Evolutionary conservation across 2,797 vertebrate species (phyloP).

Genomic region (Adrianichthys oophorus): DNA sequence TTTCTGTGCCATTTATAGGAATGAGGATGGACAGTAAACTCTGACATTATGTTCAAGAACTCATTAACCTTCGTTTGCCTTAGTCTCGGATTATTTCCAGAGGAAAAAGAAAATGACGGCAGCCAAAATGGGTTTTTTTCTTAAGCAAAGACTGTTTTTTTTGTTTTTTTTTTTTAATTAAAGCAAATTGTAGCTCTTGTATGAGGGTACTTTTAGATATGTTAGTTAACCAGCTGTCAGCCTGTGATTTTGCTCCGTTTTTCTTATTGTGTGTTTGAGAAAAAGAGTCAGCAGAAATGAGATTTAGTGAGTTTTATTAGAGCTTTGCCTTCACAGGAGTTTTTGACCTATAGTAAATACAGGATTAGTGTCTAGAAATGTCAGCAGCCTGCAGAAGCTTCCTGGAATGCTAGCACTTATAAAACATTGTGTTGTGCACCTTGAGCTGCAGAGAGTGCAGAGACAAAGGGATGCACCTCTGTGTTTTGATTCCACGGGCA

Average conservation of each 20-base stretch:
- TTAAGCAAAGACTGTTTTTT: not conserved
- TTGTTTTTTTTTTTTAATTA: conserved; percentile 18
- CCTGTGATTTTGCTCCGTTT: conserved; percentile 15
- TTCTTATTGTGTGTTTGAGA: conserved; percentile 12
- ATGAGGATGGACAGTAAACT: conserved; percentile 10
- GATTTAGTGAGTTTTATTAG: conserved; percentile 41
- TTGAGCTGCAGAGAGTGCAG: conserved; percentile 20
- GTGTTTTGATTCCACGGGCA: conserved; percentile 2
- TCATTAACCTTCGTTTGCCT: not conserved
- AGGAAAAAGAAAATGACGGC: not conserved
- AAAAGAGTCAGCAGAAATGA: conserved; percentile 46
- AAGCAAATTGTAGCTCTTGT: conserved; percentile 18
- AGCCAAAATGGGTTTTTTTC: not conserved
- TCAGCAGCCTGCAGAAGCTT: conserved; percentile 35
- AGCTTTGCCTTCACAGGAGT: conserved; percentile 48
- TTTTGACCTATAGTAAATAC: conserved; percentile 47
- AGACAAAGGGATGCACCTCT: not conserved
- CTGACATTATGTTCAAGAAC: conserved; percentile 5
- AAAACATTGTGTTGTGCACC: not conserved
- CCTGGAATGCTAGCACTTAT: conserved; percentile 28
- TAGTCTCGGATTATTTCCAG: not conserved
- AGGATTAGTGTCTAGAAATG: conserved; percentile 49
- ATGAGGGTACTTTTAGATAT: conserved; percentile 23
- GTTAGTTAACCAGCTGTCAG: conserved; percentile 4
- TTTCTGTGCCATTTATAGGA: not conserved